Percentiles rank a stretch among this genome's conserved stretches.
phyloP scores from a whole-genome alignment of 1,140 invertebrate species.

The Bathynomus jamesi region DNA sequence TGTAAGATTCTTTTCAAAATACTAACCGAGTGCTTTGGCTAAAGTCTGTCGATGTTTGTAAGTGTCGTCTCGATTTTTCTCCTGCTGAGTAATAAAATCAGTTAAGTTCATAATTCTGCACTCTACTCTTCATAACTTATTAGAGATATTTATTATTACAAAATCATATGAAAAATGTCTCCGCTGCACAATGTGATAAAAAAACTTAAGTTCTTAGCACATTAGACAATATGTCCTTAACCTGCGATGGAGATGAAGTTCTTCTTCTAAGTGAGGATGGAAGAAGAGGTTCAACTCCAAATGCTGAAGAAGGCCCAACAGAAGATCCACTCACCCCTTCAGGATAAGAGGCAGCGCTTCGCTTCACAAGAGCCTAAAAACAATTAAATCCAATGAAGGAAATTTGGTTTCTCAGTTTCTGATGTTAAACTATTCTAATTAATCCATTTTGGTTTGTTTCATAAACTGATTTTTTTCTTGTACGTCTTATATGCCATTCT shows the following conservation, averaged over 20 bases:
- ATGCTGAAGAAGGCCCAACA: conserved; percentile 42
- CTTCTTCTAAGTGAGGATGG: conserved; percentile 57
- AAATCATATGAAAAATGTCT: no score
- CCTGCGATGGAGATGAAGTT: conserved; percentile 55
- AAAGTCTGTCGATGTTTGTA: conserved; percentile 51
- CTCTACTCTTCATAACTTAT: no score
- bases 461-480: no score
- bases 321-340: conserved; percentile 33
- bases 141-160: no score
- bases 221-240: no score
- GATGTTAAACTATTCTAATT: not conserved
- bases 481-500: no score
- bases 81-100: no score
- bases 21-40: conserved; percentile 50
- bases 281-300: conserved; percentile 44
- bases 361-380: conserved; percentile 59
- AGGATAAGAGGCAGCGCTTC: conserved; percentile 52
- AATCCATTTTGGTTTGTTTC: not conserved
- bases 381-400: not conserved
- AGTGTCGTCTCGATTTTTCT: conserved; percentile 42
- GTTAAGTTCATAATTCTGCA: no score
- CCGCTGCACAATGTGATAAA: no score
- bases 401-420: not conserved
- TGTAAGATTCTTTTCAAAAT: no score
- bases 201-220: no score